These are phyloP conservation scores for Myiagra hebetior DNA, from an alignment of 2,113 vertebrate genomes.

Conservation along the genomic window DNA sequence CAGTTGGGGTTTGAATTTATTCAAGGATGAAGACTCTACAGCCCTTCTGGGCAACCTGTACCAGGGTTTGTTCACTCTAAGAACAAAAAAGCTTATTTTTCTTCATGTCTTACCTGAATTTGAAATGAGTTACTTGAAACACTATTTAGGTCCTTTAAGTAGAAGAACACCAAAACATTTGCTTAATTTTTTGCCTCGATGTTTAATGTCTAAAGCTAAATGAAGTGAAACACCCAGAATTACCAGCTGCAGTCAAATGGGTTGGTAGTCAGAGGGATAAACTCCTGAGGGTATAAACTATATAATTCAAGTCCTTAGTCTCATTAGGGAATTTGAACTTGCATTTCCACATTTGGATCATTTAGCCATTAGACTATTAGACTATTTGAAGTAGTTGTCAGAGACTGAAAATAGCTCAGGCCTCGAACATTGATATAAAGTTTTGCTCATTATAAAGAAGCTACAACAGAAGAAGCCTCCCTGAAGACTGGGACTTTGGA, in stretches of 20 bases:
- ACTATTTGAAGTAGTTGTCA: neutral
- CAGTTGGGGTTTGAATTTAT: neutral
- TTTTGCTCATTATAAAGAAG: too few species aligned
- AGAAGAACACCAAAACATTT: neutral
- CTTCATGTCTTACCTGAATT: neutral
- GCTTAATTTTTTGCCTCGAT: neutral
- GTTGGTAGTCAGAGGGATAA: neutral
- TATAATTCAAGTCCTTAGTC: neutral
- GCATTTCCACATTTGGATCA: neutral
- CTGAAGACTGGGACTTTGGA: too few species aligned
- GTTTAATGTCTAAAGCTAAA: neutral
- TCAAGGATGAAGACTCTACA: neutral
- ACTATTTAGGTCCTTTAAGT: neutral
- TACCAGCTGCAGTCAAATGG: neutral
- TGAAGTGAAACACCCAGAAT: neutral
- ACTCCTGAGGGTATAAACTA: neutral
- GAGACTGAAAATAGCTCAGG: too few species aligned
- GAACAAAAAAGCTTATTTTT: neutral
- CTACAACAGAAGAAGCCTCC: too few species aligned
- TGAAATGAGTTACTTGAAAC: neutral
- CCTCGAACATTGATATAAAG: too few species aligned
- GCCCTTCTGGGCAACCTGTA: neutral
- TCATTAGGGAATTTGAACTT: neutral
- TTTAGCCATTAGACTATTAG: neutral
- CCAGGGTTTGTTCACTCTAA: neutral